phyloP scores from a whole-genome alignment of 2,113 vertebrate species.

The Heterochromis multidens region DNA sequence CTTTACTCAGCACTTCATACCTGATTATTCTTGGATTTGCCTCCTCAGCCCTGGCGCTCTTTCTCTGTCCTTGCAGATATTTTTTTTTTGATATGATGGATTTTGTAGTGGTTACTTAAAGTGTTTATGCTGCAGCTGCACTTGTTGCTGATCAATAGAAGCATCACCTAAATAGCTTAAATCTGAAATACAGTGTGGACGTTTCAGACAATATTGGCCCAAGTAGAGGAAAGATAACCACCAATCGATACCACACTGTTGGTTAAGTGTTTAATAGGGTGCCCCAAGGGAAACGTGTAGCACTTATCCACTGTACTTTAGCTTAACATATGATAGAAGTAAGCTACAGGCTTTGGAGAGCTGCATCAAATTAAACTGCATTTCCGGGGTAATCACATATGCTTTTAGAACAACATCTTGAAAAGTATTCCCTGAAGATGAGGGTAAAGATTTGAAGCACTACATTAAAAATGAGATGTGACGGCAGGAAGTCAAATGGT shows the following conservation, averaged over 20 bases:
- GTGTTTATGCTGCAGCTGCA: slow-evolving; percentile 28
- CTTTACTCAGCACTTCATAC: not conserved
- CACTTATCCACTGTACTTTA: slow-evolving; percentile 55
- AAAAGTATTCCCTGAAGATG: not conserved
- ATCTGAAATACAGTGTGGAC: slow-evolving; percentile 31
- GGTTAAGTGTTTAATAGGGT: slow-evolving; percentile 59
- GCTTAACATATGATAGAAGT: slow-evolving; percentile 22
- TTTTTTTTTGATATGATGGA: not conserved
- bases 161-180: slow-evolving; percentile 22
- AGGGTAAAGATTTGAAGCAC: not conserved
- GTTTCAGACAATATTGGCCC: slow-evolving; percentile 24
- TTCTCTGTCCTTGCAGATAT: not conserved
- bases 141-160: slow-evolving; percentile 26
- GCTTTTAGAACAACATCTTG: not conserved
- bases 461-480: not conserved
- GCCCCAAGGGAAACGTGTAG: slow-evolving; percentile 38
- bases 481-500: not conserved
- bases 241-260: slow-evolving; percentile 47
- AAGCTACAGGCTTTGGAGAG: slow-evolving; percentile 38
- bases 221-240: slow-evolving; percentile 41
- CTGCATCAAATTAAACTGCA: slow-evolving; percentile 43
- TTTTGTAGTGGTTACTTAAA: slow-evolving; percentile 1
- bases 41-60: not conserved
- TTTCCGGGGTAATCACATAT: slow-evolving; percentile 35
- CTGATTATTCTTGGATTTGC: not conserved